These are phyloP conservation scores for Crocallis elinguaria DNA, from an alignment of 2,888 invertebrate genomes.

Conservation along the genomic window DNA sequence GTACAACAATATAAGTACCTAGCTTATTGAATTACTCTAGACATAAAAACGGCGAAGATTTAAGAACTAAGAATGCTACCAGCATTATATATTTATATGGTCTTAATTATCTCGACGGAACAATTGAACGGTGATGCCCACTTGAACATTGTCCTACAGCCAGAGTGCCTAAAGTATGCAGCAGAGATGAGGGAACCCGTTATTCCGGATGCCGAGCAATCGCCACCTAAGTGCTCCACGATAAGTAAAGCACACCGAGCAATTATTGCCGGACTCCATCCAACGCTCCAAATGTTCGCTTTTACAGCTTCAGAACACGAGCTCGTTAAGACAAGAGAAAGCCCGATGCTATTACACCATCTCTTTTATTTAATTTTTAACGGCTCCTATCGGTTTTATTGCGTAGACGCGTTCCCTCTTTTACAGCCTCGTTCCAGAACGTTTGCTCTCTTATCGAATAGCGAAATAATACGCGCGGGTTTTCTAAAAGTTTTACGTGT, in stretches of 20 bases:
- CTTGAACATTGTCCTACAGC: slow-evolving; percentile 12
- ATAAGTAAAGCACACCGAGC: slow-evolving; percentile 38
- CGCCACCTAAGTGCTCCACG: slow-evolving; percentile 39
- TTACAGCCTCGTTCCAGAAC: slow-evolving; percentile 25
- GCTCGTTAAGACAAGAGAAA: slow-evolving; percentile 50
- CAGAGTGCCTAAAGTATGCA: slow-evolving; percentile 7
- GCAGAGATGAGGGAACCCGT: slow-evolving; percentile 18
- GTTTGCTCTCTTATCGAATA: slow-evolving; percentile 27
- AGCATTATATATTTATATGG: slow-evolving; percentile 11
- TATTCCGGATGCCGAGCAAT: slow-evolving; percentile 21
- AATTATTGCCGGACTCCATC: slow-evolving; percentile 41
- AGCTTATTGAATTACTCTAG: neutral
- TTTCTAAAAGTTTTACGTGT: slow-evolving; percentile 67
- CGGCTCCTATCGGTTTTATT: slow-evolving; percentile 41
- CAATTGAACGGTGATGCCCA: slow-evolving; percentile 11
- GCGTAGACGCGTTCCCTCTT: slow-evolving; percentile 33
- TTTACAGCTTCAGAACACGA: slow-evolving; percentile 53
- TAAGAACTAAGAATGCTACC: neutral
- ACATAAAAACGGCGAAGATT: neutral
- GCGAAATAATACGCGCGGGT: slow-evolving; percentile 31
- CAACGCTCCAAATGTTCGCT: slow-evolving; percentile 37
- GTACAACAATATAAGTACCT: too few species aligned
- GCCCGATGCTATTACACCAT: slow-evolving; percentile 42
- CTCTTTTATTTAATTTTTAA: slow-evolving; percentile 44
- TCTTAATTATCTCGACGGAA: slow-evolving; percentile 12